Evolutionary conservation across 2,113 vertebrate species (phyloP).

Genomic region (Symphodus melops): DNA sequence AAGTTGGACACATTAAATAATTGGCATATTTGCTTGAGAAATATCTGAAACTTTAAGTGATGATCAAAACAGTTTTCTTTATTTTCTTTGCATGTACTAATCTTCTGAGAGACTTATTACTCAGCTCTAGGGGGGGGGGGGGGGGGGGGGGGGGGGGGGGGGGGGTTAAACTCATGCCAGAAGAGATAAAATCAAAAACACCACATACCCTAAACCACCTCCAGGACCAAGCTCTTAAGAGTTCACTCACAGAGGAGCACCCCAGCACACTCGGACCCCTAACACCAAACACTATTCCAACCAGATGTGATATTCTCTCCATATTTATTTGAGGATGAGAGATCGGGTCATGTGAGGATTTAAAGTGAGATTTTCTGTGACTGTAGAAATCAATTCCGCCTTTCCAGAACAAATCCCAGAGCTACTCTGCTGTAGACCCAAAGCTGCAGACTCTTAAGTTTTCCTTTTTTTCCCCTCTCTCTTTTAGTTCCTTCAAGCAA

Average conservation of each 20-base stretch:
- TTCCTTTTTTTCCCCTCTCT: rapidly evolving
- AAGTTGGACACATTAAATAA: no score
- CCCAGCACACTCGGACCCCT: conserved; percentile 10
- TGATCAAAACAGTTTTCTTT: neutral
- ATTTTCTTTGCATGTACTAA: neutral
- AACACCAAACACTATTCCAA: conserved; percentile 32
- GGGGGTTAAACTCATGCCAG: neutral
- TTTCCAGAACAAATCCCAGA: conserved; percentile 54
- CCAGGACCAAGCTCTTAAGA: conserved; percentile 14
- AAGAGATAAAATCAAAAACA: conserved; percentile 24
- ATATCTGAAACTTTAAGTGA: neutral
- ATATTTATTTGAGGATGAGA: conserved; percentile 36
- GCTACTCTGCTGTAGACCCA: conserved; percentile 30
- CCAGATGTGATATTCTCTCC: conserved; percentile 48
- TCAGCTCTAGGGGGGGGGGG: neutral
- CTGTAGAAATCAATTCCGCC: conserved; percentile 44
- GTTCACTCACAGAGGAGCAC: neutral
- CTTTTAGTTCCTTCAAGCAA: conserved; percentile 7
- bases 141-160: neutral
- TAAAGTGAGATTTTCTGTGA: conserved; percentile 63
- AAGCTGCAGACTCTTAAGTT: conserved; percentile 14
- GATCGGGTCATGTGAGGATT: conserved; percentile 60
- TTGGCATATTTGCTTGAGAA: neutral
- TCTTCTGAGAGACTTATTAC: neutral
- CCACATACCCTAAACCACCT: conserved; percentile 2